Conservation (phyloP, 92 coral and sea anemone species). For the Palythoa grandis region DNA sequence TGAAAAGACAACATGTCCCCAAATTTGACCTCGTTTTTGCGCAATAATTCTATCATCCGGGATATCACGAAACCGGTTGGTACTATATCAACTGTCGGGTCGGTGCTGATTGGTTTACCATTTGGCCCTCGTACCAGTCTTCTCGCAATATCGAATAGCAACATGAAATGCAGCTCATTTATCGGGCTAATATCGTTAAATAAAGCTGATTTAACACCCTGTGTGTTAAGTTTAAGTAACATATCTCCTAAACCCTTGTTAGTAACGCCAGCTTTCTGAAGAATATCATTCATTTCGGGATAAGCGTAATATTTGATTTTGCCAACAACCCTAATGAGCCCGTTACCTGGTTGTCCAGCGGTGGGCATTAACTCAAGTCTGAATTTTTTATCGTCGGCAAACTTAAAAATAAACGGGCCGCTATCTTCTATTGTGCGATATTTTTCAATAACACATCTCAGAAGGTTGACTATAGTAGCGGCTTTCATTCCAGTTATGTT, state of each 20-base stretch:
- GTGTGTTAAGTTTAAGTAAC: constrained; percentile 73
- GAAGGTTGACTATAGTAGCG: constrained; percentile 68
- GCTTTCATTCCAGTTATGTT: constrained; percentile 73
- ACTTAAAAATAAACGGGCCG: constrained; percentile 79
- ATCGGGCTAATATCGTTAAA: constrained; percentile 84
- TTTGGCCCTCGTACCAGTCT: constrained; percentile 84
- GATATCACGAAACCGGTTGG: constrained; percentile 77
- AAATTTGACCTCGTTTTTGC: constrained; percentile 67
- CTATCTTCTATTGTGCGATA: constrained; percentile 62
- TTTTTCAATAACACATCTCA: constrained; percentile 67
- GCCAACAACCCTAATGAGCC: constrained; percentile 79
- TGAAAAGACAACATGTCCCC: constrained; percentile 69
- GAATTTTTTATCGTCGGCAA: constrained; percentile 86
- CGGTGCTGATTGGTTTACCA: constrained; percentile 69
- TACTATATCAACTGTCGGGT: constrained; percentile 77
- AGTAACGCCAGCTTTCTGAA: constrained; percentile 76
- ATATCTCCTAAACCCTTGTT: constrained; percentile 86
- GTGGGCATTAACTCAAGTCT: constrained; percentile 84
- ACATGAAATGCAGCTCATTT: constrained; percentile 86
- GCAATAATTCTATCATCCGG: constrained; percentile 70
- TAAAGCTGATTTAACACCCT: constrained; percentile 80
- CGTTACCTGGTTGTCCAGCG: constrained; percentile 80
- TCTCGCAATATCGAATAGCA: constrained; percentile 78
- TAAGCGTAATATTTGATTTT: constrained; percentile 75
- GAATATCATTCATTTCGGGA: constrained; percentile 71